These are phyloP conservation scores for Uloborus diversus DNA, from an alignment of 1,140 invertebrate genomes.

Conservation along the genomic window DNA sequence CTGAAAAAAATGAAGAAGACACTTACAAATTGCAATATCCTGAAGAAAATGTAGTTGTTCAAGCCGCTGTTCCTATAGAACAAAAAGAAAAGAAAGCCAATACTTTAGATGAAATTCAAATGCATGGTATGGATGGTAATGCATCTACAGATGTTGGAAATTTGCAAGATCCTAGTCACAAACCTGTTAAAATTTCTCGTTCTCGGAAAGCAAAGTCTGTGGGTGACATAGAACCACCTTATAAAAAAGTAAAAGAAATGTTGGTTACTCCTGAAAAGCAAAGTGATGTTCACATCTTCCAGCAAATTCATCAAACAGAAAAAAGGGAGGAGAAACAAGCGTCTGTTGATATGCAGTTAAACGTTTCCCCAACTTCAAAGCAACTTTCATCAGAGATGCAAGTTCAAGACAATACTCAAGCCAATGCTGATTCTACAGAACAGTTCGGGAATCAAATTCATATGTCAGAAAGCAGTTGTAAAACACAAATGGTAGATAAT, in stretches of 20 bases:
- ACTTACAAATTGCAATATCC: slow-evolving; percentile 10
- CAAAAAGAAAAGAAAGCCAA: too few species aligned
- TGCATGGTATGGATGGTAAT: too few species aligned
- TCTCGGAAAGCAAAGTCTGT: slow-evolving; percentile 13
- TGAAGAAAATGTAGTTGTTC: background rate
- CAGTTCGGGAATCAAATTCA: slow-evolving; percentile 46
- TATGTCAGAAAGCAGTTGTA: slow-evolving; percentile 36
- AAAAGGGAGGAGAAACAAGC: background rate
- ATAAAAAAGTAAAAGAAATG: slow-evolving; percentile 35
- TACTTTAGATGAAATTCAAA: too few species aligned
- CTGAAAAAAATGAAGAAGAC: slow-evolving; percentile 1
- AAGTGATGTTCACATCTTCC: background rate
- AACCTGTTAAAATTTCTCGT: slow-evolving; percentile 12
- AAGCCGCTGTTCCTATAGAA: too few species aligned
- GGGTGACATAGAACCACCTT: slow-evolving; percentile 18
- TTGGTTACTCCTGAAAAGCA: slow-evolving; percentile 3
- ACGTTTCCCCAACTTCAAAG: background rate
- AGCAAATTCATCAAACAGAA: slow-evolving; percentile 1
- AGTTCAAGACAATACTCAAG: background rate
- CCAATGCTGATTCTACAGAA: slow-evolving; percentile 14
- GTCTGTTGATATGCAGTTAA: background rate
- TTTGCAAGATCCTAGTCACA: background rate
- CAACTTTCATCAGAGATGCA: slow-evolving; percentile 11
- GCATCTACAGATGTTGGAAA: background rate
- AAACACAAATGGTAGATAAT: slow-evolving; percentile 43